Evolutionary conservation across 2,888 invertebrate species (phyloP).

Genomic region (Mellilla xanthometata): DNA sequence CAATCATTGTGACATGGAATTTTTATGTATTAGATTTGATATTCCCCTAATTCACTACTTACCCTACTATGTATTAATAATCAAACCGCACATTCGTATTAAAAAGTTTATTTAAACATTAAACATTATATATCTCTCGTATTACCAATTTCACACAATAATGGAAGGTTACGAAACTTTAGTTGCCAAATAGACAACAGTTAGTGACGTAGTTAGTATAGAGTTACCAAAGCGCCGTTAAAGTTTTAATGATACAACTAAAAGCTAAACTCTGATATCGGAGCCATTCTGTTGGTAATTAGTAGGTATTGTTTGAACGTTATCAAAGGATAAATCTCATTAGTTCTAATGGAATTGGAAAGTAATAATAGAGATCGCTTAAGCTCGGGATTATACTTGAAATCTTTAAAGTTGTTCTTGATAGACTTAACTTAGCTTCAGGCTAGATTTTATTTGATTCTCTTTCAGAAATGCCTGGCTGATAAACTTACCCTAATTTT

Average conservation of each 20-base stretch:
- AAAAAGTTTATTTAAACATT: too few species aligned
- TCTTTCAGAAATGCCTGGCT: too few species aligned
- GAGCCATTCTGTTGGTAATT: slow-evolving; percentile 20
- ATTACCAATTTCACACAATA: background rate
- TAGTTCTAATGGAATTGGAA: slow-evolving; percentile 39
- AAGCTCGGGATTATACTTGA: slow-evolving; percentile 1
- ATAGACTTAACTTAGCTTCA: too few species aligned
- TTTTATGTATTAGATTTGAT: too few species aligned
- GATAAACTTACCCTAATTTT: too few species aligned
- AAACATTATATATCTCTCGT: too few species aligned
- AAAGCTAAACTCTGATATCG: slow-evolving; percentile 7
- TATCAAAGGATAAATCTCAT: slow-evolving; percentile 36
- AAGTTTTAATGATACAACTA: slow-evolving; percentile 23
- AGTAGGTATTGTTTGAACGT: slow-evolving; percentile 28
- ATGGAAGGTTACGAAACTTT: background rate
- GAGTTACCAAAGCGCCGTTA: background rate
- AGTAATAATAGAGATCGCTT: slow-evolving; percentile 32
- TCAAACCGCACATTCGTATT: too few species aligned
- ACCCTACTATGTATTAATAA: too few species aligned
- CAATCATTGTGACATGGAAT: too few species aligned
- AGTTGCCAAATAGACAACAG: background rate
- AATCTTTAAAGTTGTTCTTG: too few species aligned
- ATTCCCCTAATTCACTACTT: too few species aligned
- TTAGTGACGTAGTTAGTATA: background rate
- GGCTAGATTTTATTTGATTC: too few species aligned